Percentiles rank a stretch among this genome's conserved stretches.
Evolutionary conservation across 2,113 vertebrate species (phyloP).

Genomic region (Elaphurus davidianus): DNA sequence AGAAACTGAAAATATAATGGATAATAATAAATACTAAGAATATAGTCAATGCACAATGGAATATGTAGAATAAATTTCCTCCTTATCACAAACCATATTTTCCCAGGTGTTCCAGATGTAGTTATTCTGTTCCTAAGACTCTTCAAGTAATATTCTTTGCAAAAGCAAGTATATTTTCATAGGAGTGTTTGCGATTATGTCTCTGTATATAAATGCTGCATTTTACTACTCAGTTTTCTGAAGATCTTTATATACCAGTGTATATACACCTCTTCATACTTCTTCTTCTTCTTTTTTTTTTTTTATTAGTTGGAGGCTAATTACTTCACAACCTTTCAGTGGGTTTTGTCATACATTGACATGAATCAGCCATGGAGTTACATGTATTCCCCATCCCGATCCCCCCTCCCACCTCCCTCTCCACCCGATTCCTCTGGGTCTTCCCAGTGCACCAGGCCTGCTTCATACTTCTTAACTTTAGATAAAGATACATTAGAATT

Average conservation of each 20-base stretch:
- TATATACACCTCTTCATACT: background rate
- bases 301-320: too few relatives aligned
- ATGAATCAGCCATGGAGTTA: too few relatives aligned
- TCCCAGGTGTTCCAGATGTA: background rate
- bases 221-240: background rate
- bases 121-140: background rate
- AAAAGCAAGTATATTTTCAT: background rate
- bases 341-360: too few relatives aligned
- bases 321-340: too few relatives aligned
- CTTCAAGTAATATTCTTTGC: background rate
- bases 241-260: background rate
- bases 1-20: background rate
- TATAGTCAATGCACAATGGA: background rate
- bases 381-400: too few relatives aligned
- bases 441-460: too few relatives aligned
- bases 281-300: background rate
- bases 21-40: background rate
- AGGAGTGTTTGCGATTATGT: background rate
- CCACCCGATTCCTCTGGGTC: too few relatives aligned
- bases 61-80: background rate
- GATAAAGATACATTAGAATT: background rate
- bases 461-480: background rate
- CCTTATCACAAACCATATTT: too few relatives aligned
- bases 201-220: background rate
- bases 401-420: too few relatives aligned